Percentiles rank a stretch among this genome's conserved stretches.
Conservation (phyloP, 2,797 vertebrate species). For the Dicrostonyx torquatus region DNA sequence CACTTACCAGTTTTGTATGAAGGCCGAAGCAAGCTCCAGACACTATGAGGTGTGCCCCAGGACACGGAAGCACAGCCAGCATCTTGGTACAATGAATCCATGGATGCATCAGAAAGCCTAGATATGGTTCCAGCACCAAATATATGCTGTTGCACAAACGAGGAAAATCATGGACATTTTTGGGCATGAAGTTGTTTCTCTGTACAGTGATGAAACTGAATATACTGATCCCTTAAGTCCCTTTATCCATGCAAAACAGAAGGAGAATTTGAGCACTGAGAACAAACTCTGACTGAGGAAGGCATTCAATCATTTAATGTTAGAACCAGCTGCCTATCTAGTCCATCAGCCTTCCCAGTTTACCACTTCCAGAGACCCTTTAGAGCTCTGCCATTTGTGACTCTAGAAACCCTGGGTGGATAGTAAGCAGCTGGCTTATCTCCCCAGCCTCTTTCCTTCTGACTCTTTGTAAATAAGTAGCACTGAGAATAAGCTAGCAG, state of each 20-base stretch:
- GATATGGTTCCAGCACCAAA: background rate
- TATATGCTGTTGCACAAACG: background rate
- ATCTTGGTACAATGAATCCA: background rate
- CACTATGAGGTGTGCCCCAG: background rate
- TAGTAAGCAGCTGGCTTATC: background rate
- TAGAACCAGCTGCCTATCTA: background rate
- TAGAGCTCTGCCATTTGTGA: background rate
- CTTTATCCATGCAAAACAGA: background rate
- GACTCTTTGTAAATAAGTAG: background rate
- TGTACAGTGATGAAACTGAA: background rate
- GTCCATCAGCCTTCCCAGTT: background rate
- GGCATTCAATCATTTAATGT: background rate
- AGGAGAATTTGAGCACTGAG: background rate
- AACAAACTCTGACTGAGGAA: background rate
- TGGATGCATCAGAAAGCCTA: background rate
- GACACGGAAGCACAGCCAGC: background rate
- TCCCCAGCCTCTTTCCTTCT: background rate
- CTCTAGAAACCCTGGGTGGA: background rate
- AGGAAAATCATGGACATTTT: background rate
- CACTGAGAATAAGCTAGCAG: background rate
- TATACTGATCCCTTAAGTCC: background rate
- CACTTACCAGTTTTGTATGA: background rate
- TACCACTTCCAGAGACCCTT: background rate
- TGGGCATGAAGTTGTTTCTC: background rate
- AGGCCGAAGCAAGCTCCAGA: too few relatives aligned